These are phyloP conservation scores for Raja brachyura DNA, from an alignment of 2,113 vertebrate species.

Conservation along the genomic window DNA sequence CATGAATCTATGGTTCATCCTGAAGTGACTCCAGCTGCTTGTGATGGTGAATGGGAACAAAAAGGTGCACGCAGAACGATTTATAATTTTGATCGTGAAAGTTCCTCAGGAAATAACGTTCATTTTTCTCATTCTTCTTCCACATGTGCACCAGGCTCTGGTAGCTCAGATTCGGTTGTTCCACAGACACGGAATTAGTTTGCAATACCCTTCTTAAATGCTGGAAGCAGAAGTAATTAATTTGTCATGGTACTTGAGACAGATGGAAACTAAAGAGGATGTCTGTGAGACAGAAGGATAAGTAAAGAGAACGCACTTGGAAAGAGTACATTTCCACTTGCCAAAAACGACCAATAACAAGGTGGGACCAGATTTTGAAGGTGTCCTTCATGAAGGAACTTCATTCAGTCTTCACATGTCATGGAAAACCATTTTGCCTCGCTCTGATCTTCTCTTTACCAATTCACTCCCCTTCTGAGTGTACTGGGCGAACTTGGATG, in stretches of 20 bases:
- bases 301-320: neutral
- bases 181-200: neutral
- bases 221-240: slow-evolving; percentile 15
- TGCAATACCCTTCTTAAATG: neutral
- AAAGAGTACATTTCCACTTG: neutral
- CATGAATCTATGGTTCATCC: neutral
- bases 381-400: too few species aligned
- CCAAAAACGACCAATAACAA: too few species aligned
- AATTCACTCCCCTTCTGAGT: too few species aligned
- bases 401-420: too few species aligned
- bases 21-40: neutral
- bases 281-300: neutral
- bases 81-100: neutral
- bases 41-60: neutral
- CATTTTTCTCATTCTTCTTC: slow-evolving; percentile 19
- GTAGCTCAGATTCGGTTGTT: neutral
- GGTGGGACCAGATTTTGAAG: too few species aligned
- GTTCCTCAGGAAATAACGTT: slow-evolving; percentile 10
- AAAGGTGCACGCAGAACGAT: neutral
- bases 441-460: too few species aligned
- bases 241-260: neutral
- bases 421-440: too few species aligned
- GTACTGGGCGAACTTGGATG: too few species aligned
- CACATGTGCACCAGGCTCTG: neutral
- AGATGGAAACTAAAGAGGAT: neutral